Evolutionary conservation across 2,888 invertebrate genomes (phyloP), one percentile per base, ranked within the genome.

Genomic region (Meteorus cinctellus): DNA sequence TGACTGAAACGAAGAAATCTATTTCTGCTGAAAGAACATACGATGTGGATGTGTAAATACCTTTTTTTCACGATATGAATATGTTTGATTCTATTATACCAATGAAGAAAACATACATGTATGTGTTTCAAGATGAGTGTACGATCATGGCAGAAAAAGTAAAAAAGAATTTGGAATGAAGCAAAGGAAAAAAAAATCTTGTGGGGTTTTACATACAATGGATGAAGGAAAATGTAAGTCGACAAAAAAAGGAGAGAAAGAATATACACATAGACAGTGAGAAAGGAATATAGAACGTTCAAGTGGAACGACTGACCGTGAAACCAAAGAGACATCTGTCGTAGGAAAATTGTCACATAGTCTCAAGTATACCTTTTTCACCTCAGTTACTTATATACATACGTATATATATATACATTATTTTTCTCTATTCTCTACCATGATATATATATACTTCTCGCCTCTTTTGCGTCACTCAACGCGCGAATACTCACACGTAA

Each of bases 301-400:
- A 48, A 68, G 76, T 78, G 69, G 63, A 75, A 66, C 68, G 74
- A 75, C 76, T 75, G 71, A 79, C 68, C 77, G 69, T 80, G 74
- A 80, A 81, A 79, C 78, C 72, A 60, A 36, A 48, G 62, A 36
- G 76, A 76, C 79, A 81, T 80, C 80, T 81, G 80, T 75, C 78
- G 34, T 59, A 78, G 71, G 75, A 69, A 34, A 74, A 78, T 74
- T 72, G 70, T 68, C 59, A 59, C 71, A 19, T 19, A 73, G 59
- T 34, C 60, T 77, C 63, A 5, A 76, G 74, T 75, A 29, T 75
- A 73, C 73, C 45, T 74, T 74, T 77, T 36, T 51, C 19, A 48
- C 48, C 62, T 60, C 68, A 34, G 34, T 34, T 34, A 4, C 34
- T 34, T 34, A 66, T 48, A n/a, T 65, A 66, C 60, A n/a, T 59